phyloP scores from a whole-genome alignment of 1,140 invertebrate genomes.

The Cherax destructor region DNA sequence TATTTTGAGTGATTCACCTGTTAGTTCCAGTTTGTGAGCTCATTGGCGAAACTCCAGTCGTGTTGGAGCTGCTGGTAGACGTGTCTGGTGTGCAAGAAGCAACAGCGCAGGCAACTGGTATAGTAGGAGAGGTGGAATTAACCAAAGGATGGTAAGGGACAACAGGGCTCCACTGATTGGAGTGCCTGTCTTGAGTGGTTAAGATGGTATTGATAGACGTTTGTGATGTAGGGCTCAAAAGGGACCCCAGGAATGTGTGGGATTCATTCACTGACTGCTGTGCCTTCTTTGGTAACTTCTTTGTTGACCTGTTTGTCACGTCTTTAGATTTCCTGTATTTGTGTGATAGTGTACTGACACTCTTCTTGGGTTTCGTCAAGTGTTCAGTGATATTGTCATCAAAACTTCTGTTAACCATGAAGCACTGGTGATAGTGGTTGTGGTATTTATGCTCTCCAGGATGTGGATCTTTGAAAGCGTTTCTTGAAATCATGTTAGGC shows the following conservation, averaged over 20 bases:
- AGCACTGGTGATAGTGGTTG: neutral
- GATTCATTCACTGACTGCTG: slow-evolving; percentile 8
- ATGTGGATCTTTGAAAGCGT: no score
- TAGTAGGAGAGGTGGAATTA: neutral
- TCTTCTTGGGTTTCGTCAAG: neutral
- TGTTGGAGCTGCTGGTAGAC: slow-evolving; percentile 1
- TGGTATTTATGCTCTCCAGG: no score
- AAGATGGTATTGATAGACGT: neutral
- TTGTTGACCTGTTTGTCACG: neutral
- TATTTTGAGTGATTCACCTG: no score
- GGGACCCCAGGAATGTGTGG: slow-evolving; percentile 7
- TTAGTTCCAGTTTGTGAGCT: slow-evolving; percentile 23
- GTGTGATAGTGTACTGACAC: neutral
- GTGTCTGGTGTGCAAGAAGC: no score
- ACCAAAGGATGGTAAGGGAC: slow-evolving; percentile 38
- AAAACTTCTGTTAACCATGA: neutral
- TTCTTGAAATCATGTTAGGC: no score
- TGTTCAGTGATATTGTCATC: neutral
- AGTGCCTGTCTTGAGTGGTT: neutral
- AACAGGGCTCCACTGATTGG: neutral
- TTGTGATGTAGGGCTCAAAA: neutral
- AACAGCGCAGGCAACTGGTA: no score
- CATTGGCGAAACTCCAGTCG: no score
- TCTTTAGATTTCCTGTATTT: neutral
- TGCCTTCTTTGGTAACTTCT: slow-evolving; percentile 9